Conservation (phyloP, 1,140 invertebrate genomes). For the Apis florea region DNA sequence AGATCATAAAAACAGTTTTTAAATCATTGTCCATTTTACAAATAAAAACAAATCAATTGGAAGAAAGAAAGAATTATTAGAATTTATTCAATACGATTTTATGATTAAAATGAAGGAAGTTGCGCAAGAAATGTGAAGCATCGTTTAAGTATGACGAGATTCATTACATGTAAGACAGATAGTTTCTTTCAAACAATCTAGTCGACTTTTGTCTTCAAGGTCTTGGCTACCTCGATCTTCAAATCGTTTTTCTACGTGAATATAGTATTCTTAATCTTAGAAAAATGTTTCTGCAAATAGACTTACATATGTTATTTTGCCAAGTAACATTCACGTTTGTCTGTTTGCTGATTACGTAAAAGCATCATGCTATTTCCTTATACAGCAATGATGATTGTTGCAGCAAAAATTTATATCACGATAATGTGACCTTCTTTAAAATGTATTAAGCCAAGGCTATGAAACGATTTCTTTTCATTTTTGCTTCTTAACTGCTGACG, state of each 20-base stretch:
- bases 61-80: neutral
- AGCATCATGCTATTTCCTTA: slow-evolving; percentile 14
- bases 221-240: neutral
- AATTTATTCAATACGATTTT: neutral
- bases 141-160: slow-evolving; percentile 9
- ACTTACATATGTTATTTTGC: neutral
- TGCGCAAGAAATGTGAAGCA: neutral
- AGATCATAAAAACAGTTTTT: too few species aligned
- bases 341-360: slow-evolving; percentile 19
- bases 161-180: slow-evolving; percentile 27
- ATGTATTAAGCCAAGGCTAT: neutral
- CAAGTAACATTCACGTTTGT: neutral
- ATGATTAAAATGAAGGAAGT: slow-evolving; percentile 9
- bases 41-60: neutral
- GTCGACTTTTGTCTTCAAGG: slow-evolving; percentile 21
- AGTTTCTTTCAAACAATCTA: neutral
- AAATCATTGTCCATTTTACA: neutral
- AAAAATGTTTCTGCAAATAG: slow-evolving; percentile 11
- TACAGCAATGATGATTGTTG: neutral
- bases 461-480: slow-evolving; percentile 5
- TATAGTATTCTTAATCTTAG: neutral
- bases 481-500: too few species aligned
- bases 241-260: neutral
- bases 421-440: neutral
- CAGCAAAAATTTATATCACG: neutral